Base-by-base conservation (phyloP, 2,888 invertebrate genomes). In the Cyclophora punctaria region DNA sequence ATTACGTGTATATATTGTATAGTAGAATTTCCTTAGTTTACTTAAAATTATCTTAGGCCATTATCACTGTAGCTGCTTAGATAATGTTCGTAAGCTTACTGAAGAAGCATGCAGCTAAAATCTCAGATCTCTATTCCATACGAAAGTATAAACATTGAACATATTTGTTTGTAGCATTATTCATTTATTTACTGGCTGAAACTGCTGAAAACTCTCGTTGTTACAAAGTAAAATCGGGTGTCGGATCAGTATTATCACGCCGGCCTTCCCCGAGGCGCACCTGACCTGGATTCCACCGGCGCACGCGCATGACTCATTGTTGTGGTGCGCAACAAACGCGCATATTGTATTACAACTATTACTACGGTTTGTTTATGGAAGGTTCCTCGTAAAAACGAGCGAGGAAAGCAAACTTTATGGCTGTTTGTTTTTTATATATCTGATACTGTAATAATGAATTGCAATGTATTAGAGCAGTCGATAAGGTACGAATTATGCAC, bases 261-360 rank as follows among this genome's bases (percentile, higher is more conserved):
- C 67, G 83, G 71, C 84, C 84, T 84, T 79, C 65, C 62, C 55
- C 79, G 78, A 80, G 83, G 83, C 80, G 69, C 63, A 56, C 48
- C 67, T 79, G 83, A 82, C 83, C 83, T 80, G 83, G 67, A 79
- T 83, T 75, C 70, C 66, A 52, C 66, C 66, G 62, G 69, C 68
- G 69, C 68, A 48, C 57, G 65, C 68, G 65, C 65, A 69, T 77
- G 78, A 79, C 66, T 82, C 83, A 82, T 78, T 79, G 80, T 80
- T 75, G 64, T 76, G 73, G 69, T 70, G 66, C 71, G 70, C 67
- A 48, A 48, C 54, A 55, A 57, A 51, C 49, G 45, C 55, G 49
- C 53, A 55, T 59, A 62, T 64, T 62, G 56, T 61, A 50, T 60
- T 60, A 54, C 59, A 46, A 44, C 45, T 49, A 56, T 49, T 55